Evolutionary conservation across 2,888 invertebrate species (phyloP).

Genomic region (Entomobrya multifasciata): DNA sequence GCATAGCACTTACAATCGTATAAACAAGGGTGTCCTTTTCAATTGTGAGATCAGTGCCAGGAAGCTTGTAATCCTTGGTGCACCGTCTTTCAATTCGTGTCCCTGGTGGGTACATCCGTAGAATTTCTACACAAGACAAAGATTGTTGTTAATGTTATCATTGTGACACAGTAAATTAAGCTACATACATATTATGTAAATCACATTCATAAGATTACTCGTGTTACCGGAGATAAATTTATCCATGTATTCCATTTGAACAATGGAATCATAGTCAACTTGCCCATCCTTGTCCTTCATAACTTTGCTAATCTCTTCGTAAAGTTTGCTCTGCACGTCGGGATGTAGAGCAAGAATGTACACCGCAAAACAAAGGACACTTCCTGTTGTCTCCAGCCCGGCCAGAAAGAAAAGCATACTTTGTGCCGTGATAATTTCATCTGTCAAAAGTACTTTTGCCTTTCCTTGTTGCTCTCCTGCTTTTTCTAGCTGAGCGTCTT

Average conservation of each 20-base stretch:
- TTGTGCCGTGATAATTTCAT: constrained; percentile 70
- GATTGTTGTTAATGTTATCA: no score
- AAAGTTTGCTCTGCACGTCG: constrained; percentile 71
- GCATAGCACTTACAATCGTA: constrained; percentile 64
- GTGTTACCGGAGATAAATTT: constrained; percentile 74
- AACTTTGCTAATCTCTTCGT: constrained; percentile 38
- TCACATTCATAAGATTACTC: neutral
- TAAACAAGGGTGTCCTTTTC: constrained; percentile 57
- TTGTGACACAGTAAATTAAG: no score
- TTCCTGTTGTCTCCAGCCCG: constrained; percentile 70
- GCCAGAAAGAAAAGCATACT: constrained; percentile 71
- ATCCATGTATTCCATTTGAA: constrained; percentile 75
- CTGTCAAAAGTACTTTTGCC: constrained; percentile 54
- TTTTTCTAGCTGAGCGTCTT: constrained; percentile 62
- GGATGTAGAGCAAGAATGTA: constrained; percentile 69
- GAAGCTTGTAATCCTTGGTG: constrained; percentile 66
- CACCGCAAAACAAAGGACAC: constrained; percentile 39
- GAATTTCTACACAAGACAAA: constrained; percentile 54
- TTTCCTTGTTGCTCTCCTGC: constrained; percentile 15
- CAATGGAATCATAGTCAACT: constrained; percentile 71
- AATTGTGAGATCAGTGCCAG: constrained; percentile 49
- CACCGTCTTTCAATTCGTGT: constrained; percentile 63
- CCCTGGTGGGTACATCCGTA: constrained; percentile 68
- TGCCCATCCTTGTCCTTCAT: constrained; percentile 49
- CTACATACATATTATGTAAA: neutral